Conservation (phyloP, 2,888 invertebrate species). For the Dicroscelio sp. region DNA sequence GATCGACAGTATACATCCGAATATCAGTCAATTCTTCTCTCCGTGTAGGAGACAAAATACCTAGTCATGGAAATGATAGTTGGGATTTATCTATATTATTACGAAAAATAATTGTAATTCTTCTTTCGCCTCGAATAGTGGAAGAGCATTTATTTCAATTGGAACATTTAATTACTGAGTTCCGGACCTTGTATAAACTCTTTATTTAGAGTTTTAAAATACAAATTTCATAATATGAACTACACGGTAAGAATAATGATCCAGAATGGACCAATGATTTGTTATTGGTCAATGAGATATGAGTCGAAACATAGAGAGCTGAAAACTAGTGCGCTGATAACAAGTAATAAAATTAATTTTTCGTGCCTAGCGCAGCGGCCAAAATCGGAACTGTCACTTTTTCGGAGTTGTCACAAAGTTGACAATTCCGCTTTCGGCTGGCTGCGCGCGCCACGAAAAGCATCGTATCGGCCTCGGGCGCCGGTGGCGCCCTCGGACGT, state of each 20-base stretch:
- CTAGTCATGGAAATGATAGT: background rate
- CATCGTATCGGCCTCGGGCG: too few species aligned
- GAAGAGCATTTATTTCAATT: slow-evolving; percentile 7
- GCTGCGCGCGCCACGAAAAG: too few species aligned
- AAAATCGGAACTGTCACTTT: too few species aligned
- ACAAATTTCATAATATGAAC: background rate
- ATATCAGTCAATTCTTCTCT: too few species aligned
- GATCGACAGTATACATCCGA: too few species aligned
- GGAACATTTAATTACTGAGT: background rate
- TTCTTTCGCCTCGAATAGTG: background rate
- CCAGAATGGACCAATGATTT: slow-evolving; percentile 33
- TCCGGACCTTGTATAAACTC: background rate
- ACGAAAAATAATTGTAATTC: background rate
- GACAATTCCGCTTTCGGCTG: too few species aligned
- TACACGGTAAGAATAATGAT: slow-evolving; percentile 16
- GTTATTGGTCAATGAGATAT: slow-evolving; percentile 30
- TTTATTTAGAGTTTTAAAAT: background rate
- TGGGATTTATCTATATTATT: background rate
- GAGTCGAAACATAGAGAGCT: slow-evolving; percentile 57
- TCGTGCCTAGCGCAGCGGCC: too few species aligned
- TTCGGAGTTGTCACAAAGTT: too few species aligned
- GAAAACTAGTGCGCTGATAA: background rate
- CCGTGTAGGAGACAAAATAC: too few species aligned
- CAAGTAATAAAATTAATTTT: background rate
- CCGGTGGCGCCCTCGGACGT: too few species aligned